phyloP scores from a whole-genome alignment of 2,888 invertebrate species.

The Resseliella maxima region DNA sequence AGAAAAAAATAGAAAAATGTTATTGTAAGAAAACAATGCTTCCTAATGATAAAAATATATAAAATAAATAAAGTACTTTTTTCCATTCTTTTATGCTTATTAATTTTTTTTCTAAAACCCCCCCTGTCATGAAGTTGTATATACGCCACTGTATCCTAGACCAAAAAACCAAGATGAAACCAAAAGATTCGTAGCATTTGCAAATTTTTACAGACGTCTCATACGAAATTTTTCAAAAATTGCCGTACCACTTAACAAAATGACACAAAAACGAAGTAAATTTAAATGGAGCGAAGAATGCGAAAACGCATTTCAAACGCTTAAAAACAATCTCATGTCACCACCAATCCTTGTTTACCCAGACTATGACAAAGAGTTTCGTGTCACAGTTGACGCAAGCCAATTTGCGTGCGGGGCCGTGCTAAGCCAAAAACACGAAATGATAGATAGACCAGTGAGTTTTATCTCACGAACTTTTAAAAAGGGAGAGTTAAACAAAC shows the following conservation, averaged over 20 bases:
- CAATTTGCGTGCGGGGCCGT: constrained; percentile 59
- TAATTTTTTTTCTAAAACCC: too few relatives aligned
- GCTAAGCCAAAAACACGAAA: constrained; percentile 57
- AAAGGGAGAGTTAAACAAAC: constrained; percentile 16
- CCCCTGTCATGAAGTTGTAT: too few relatives aligned
- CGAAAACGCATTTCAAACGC: constrained; percentile 57
- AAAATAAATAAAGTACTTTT: too few relatives aligned
- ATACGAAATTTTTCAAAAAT: constrained; percentile 57
- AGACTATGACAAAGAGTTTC: constrained; percentile 58
- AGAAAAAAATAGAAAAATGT: too few relatives aligned
- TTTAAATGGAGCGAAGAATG: constrained; percentile 58
- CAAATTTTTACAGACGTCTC: constrained; percentile 57
- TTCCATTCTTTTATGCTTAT: too few relatives aligned
- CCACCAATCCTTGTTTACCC: constrained; percentile 58
- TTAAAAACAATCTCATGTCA: constrained; percentile 56
- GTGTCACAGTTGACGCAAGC: constrained; percentile 59
- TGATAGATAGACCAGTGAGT: constrained; percentile 59
- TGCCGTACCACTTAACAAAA: constrained; percentile 53
- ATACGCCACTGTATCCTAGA: too few relatives aligned
- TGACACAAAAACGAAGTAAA: constrained; percentile 39
- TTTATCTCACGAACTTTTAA: constrained; percentile 61
- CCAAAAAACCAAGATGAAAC: constrained; percentile 56
- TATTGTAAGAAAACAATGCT: too few relatives aligned
- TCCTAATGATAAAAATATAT: too few relatives aligned
- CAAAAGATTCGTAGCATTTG: constrained; percentile 58